A percentile compares a stretch with the other conserved stretches of the same genome.
Conservation (phyloP, 2,888 invertebrate species). For the Lasius platythorax region DNA sequence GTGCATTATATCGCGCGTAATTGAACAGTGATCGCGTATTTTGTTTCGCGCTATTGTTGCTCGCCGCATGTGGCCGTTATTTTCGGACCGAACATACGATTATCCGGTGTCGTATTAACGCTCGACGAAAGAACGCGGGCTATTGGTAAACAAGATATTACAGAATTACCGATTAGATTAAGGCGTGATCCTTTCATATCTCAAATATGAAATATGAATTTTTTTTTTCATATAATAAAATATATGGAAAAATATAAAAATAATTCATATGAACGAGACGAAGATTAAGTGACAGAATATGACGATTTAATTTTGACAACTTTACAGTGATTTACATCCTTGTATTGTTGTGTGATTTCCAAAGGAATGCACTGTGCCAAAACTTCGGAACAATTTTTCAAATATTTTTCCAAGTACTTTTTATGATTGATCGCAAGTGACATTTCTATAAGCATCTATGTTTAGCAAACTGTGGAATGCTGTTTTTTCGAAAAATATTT, state of each 20-base stretch:
- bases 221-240: neutral
- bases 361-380: neutral
- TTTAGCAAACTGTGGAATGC: neutral
- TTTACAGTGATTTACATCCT: neutral
- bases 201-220: neutral
- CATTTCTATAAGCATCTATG: neutral
- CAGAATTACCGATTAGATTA: neutral
- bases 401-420: neutral
- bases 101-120: neutral
- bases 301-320: neutral
- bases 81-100: conserved; percentile 15
- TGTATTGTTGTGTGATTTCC: neutral
- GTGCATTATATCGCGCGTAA: conserved; percentile 68
- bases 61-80: conserved; percentile 22
- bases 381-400: neutral
- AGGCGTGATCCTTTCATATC: neutral
- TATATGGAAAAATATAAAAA: neutral
- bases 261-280: neutral
- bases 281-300: neutral
- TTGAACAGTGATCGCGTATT: conserved; percentile 66
- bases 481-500: neutral
- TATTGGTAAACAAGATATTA: neutral
- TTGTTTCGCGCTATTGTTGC: conserved; percentile 62
- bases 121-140: neutral
- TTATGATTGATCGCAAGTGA: neutral